Evolutionary conservation across 1,140 invertebrate species (phyloP).

Genomic region (Penaeus indicus): DNA sequence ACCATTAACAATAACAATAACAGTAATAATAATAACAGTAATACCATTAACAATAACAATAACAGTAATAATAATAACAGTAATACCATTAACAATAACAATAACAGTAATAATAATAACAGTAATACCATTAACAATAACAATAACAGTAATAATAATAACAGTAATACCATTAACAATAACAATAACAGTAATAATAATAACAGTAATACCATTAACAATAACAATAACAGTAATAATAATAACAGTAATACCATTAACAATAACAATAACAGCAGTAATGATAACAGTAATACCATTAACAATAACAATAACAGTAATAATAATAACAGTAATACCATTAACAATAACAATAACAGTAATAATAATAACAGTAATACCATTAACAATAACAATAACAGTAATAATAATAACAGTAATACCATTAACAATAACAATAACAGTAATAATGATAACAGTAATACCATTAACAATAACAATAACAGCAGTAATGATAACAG

Average conservation of each 20-base stretch:
- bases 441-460: no score
- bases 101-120: constrained; percentile 2
- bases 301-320: neutral
- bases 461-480: no score
- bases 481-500: neutral
- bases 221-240: neutral
- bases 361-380: no score
- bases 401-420: neutral
- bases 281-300: constrained; percentile 1
- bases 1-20: no score
- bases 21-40: no score
- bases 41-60: neutral
- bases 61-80: neutral
- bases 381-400: neutral
- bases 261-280: neutral
- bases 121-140: neutral
- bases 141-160: no score
- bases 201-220: no score
- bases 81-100: neutral
- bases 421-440: neutral
- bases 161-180: no score
- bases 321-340: no score
- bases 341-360: no score
- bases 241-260: neutral
- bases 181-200: no score